Percentiles rank a stretch among this genome's conserved stretches.
These are phyloP conservation scores for Vidua chalybeata DNA, from an alignment of 2,113 vertebrate species.

Conservation along the genomic window DNA sequence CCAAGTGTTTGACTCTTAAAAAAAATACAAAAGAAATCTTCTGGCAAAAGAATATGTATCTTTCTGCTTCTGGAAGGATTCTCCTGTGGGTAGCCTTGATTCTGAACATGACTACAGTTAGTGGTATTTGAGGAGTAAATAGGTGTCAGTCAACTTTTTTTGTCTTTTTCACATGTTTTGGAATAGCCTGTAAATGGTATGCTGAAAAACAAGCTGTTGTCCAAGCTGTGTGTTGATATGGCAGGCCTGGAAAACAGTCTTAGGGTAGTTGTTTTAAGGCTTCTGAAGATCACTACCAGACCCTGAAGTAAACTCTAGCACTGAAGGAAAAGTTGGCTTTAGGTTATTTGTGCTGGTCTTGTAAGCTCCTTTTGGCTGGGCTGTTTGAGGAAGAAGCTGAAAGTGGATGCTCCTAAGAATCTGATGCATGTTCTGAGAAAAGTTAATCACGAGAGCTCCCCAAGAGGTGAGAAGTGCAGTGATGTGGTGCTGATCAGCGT, in stretches of 20 bases:
- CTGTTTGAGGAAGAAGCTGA: not conserved
- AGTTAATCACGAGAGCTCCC: not conserved
- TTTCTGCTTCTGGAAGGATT: not conserved
- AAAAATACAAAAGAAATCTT: not conserved
- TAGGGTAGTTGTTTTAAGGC: not conserved
- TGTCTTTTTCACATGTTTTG: not conserved
- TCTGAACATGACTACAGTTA: not conserved
- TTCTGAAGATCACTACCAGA: not conserved
- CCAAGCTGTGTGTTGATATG: not conserved
- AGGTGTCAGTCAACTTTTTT: not conserved
- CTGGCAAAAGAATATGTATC: not conserved
- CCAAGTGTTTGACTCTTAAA: not conserved
- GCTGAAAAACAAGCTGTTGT: not conserved
- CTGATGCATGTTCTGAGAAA: not conserved
- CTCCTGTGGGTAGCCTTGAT: not conserved
- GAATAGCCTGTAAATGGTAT: not conserved
- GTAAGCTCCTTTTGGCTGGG: not conserved
- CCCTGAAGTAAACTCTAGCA: not conserved
- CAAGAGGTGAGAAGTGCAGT: not conserved
- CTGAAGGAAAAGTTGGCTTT: not conserved
- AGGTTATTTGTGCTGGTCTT: not conserved
- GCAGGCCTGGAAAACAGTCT: not conserved
- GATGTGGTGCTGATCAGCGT: not conserved
- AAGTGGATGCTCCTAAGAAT: not conserved
- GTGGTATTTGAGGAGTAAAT: not conserved